Base-by-base conservation (phyloP, 2,113 vertebrate genomes). In the Cavia porcellus region DNA sequence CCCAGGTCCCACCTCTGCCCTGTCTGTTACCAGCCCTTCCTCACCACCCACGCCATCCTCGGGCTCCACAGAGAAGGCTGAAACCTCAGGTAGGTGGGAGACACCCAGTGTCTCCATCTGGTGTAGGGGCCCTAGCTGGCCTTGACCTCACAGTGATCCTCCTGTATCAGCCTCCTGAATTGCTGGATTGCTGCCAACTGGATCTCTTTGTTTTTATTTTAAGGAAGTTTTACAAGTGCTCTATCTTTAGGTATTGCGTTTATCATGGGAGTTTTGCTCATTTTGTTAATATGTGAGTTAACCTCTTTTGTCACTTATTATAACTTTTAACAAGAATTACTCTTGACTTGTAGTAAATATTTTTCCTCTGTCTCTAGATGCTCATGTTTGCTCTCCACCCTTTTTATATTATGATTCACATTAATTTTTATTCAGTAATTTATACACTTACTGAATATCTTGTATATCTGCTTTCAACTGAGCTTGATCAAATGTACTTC, bases 391-490 rank as follows among this genome's bases (percentile, higher is more conserved):
- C 35, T 7, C 0, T 47, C 19, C 32, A 17, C 32, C 19, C n/a
- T 55, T 30, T 83, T 93, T 79, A 45, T 35, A 47, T 35, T n/a
- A 2, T 70, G 50, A 79, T 38, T 79, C 79, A 62, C 0, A 79
- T 83, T 61, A 77, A 88, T 62, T 79, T 84, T 47, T 1, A 79
- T 83, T 61, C 75, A 81, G 38, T 38, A 38, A 38, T 38, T 38
- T 38, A 38, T 38, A 38, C 38, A 38, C 38, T 38, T 38, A 38
- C 38, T 38, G 38, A 38, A 38, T 38, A 38, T 38, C 38, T 66
- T 66, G 1, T 10, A 62, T 83, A 90, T 91, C 61, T 87, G 59
- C 35, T 82, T 74, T 95, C 86, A 95, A 90, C 50, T 77, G 30
- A 92, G 47, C 47, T 86, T 84, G 17, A 55, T 72, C 52, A 28